These are phyloP conservation scores for Trinorchestia longiramus DNA, from an alignment of 1,140 invertebrate species.

Conservation along the genomic window DNA sequence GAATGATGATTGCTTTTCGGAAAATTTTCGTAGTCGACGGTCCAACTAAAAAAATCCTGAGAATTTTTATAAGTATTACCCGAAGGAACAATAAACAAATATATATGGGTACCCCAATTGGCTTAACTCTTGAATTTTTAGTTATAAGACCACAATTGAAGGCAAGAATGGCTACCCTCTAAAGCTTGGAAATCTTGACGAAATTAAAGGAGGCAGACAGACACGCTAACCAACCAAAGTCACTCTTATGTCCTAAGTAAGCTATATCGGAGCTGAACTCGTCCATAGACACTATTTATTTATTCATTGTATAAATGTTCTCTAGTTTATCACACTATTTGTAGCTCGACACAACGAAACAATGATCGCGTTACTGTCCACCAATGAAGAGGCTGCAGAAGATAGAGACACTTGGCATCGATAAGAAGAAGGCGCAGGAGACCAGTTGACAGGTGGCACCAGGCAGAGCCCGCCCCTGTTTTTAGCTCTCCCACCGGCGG, in stretches of 20 bases:
- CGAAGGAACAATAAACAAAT: background rate
- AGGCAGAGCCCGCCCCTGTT: background rate
- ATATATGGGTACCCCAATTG: background rate
- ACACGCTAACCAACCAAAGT: background rate
- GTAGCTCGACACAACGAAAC: slow-evolving; percentile 7
- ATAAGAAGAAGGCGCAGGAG: background rate
- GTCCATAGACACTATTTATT: background rate
- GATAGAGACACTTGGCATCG: slow-evolving; percentile 38
- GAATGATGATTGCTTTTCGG: background rate
- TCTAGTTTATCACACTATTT: slow-evolving; percentile 49
- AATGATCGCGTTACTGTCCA: background rate
- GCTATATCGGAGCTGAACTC: background rate
- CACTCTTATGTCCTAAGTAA: background rate
- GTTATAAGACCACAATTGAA: background rate
- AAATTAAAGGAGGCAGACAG: background rate
- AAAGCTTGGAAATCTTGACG: background rate
- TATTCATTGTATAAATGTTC: slow-evolving; percentile 39
- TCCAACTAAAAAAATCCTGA: background rate
- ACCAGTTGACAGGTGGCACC: background rate
- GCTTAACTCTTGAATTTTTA: background rate
- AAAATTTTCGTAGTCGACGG: background rate
- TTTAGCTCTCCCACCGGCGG: background rate
- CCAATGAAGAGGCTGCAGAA: background rate
- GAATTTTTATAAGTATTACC: background rate
- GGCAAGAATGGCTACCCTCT: background rate